Evolutionary conservation across 2,888 invertebrate species (phyloP), one percentile per base, ranked within the genome.

Genomic region (Lysandra bellargus): DNA sequence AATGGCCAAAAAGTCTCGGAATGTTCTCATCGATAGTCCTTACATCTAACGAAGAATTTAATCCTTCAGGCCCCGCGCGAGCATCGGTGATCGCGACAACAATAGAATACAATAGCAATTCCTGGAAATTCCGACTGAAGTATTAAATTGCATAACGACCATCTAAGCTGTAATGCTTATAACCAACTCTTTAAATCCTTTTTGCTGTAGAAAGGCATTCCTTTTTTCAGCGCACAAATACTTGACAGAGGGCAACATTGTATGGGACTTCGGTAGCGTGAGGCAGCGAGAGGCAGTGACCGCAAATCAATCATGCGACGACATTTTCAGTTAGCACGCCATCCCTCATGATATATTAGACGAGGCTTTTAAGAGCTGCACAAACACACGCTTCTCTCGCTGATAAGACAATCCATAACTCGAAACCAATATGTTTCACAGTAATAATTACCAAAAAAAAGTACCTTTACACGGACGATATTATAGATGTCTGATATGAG

Each of bases 321-420:
- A 69, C 69, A 69, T 69, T 69, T 69, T 75, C 76, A 53, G 76
- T 53, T 33, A 53, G 57, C 76, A 49, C 49, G 23, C 33, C 76
- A 76, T 76, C 76, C 17, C 14, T 75, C 75, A 75, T 76, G 69
- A 69, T 69, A 53, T 57, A 49, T 49, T 49, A 78, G 78, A 78
- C 60, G 23, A 60, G 78, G 78, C 37, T 44, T 60, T 37, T 78
- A 57, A 57, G 57, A 78, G 61, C 60, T 9, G 49, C 37, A 61
- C 57, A 77, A 33, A 33, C 23, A 40, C 44, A 1, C 75, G 23
- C n/a, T n/a, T 53, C 78, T 57, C 80, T 69, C 7, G 14, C 69
- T 17, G 64, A 64, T 64, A 69, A 64, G 30, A 64, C 3, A 7
- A 69, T 37, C 69, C 33, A 37, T 69, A 69, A 64, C 64, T 64